phyloP scores from a whole-genome alignment of 2,113 vertebrate genomes.

The Halcyon malimbica region DNA sequence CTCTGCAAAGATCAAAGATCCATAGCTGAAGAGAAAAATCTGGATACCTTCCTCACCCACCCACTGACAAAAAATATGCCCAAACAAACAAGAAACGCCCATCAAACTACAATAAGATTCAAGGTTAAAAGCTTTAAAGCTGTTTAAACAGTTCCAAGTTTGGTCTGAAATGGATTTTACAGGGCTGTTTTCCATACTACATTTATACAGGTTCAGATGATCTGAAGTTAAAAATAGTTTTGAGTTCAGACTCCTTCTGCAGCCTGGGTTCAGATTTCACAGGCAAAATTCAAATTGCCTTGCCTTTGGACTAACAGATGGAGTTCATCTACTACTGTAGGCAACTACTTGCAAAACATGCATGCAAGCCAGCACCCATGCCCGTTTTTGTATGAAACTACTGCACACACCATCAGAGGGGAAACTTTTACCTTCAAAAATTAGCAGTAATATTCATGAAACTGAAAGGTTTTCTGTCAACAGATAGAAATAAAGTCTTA shows the following conservation, averaged over 20 bases:
- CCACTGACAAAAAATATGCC: background rate
- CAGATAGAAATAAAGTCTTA: background rate
- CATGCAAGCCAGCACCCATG: background rate
- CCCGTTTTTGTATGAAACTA: background rate
- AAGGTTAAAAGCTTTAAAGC: slow-evolving; percentile 2
- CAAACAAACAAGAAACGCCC: background rate
- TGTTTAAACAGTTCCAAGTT: slow-evolving; percentile 18
- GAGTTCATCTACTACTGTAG: slow-evolving; percentile 34
- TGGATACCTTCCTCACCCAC: background rate
- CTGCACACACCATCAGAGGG: background rate
- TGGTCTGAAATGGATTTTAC: slow-evolving; percentile 22
- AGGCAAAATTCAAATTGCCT: slow-evolving; percentile 32
- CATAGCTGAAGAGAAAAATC: background rate
- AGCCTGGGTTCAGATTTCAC: slow-evolving; percentile 39
- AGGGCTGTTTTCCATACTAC: background rate
- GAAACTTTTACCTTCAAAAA: background rate
- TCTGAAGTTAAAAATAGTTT: slow-evolving; percentile 31
- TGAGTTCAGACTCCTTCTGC: background rate
- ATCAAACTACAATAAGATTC: background rate
- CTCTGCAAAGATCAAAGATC: background rate
- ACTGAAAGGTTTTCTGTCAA: background rate
- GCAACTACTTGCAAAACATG: background rate
- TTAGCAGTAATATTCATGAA: background rate
- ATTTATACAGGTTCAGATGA: slow-evolving; percentile 15
- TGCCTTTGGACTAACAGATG: slow-evolving; percentile 33